A percentile compares a stretch with the other conserved stretches of the same genome.
phyloP scores from a whole-genome alignment of 2,888 invertebrate species.

The Yponomeuta malinellus region DNA sequence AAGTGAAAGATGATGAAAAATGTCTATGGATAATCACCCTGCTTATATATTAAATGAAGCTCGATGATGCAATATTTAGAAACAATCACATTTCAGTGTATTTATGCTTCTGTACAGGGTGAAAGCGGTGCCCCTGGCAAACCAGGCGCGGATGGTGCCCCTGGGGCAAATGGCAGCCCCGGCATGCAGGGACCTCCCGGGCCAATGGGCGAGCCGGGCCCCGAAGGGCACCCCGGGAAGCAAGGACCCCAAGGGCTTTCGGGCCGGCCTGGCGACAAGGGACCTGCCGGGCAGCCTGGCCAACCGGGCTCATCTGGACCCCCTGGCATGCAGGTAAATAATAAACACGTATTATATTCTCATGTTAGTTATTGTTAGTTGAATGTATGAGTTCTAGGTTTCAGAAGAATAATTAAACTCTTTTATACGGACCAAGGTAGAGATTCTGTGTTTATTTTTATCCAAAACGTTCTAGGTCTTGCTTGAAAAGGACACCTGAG shows the following conservation, averaged over 20 bases:
- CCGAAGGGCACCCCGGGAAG: slow-evolving; percentile 80
- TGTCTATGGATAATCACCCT: too few species aligned
- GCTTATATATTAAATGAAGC: too few species aligned
- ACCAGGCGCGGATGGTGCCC: slow-evolving; percentile 82
- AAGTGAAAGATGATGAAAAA: too few species aligned
- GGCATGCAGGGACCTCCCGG: slow-evolving; percentile 83
- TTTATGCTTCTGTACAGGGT: slow-evolving; percentile 60
- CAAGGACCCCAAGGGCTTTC: slow-evolving; percentile 82
- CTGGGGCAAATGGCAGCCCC: slow-evolving; percentile 79
- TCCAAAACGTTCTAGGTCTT: too few species aligned
- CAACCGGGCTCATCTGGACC: slow-evolving; percentile 79
- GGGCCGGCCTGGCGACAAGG: slow-evolving; percentile 86
- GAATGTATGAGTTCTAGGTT: too few species aligned
- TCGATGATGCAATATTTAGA: neutral
- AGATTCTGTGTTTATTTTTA: too few species aligned
- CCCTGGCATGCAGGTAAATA: slow-evolving; percentile 80
- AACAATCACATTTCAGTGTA: neutral
- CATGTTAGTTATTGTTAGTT: too few species aligned
- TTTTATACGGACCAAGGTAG: too few species aligned
- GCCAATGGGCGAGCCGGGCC: slow-evolving; percentile 75
- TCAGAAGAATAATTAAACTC: too few species aligned
- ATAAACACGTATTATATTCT: neutral
- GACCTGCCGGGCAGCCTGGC: slow-evolving; percentile 80
- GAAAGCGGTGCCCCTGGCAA: slow-evolving; percentile 84
- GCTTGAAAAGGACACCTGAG: too few species aligned